phyloP scores from a whole-genome alignment of 2,888 invertebrate species.

The Eristalis arbustorum region DNA sequence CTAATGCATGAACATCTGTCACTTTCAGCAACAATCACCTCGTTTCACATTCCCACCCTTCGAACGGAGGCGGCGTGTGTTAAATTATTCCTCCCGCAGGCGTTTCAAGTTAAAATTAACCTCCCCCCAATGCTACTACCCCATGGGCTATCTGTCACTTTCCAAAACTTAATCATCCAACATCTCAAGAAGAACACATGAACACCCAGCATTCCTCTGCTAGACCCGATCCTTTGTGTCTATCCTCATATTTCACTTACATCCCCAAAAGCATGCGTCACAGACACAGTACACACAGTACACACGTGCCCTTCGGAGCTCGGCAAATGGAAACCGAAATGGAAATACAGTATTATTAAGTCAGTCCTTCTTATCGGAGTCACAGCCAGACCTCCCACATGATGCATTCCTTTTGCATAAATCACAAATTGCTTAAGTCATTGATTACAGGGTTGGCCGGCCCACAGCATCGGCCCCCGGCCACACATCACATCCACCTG shows the following conservation, averaged over 20 bases:
- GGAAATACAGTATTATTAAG: slow-evolving; percentile 51
- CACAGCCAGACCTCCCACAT: slow-evolving; percentile 31
- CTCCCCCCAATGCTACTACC: not conserved
- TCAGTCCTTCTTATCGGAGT: slow-evolving; percentile 31
- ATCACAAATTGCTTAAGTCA: slow-evolving; percentile 55
- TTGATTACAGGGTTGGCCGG: slow-evolving; percentile 53
- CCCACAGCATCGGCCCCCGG: not conserved
- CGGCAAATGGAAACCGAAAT: slow-evolving; percentile 5
- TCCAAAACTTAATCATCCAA: not conserved
- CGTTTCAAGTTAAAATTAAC: too few relatives aligned
- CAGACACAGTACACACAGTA: not conserved
- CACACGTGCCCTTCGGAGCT: not conserved
- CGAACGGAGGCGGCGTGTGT: not conserved
- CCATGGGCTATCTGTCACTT: not conserved
- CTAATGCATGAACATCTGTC: not conserved
- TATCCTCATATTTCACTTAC: not conserved
- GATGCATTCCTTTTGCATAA: slow-evolving; percentile 62
- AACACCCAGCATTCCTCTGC: not conserved
- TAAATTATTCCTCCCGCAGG: not conserved
- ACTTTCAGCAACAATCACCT: not conserved
- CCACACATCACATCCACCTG: too few relatives aligned
- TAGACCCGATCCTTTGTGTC: not conserved
- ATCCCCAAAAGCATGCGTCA: not conserved
- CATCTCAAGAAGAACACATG: too few relatives aligned
- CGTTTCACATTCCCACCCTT: not conserved